Percentiles rank a stretch among this genome's conserved stretches.
Conservation (phyloP, 2,113 vertebrate genomes). For the Corvus cornix region DNA sequence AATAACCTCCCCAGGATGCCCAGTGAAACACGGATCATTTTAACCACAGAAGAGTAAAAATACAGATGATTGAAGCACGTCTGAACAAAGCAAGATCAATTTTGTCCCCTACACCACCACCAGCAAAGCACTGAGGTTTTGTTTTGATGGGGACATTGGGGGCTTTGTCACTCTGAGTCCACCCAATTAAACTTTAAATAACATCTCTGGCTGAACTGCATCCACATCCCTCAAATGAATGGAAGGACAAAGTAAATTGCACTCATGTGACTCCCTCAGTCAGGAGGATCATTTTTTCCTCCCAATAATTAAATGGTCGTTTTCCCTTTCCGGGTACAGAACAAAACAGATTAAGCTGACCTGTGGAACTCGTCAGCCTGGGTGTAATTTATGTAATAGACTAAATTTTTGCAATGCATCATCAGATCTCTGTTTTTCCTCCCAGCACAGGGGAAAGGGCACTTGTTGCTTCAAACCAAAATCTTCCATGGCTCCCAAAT, state of each 20-base stretch:
- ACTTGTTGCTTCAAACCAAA: neutral
- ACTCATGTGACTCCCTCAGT: neutral
- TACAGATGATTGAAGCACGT: fast-evolving
- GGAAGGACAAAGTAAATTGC: neutral
- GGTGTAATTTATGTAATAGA: neutral
- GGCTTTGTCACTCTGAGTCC: neutral
- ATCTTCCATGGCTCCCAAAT: neutral
- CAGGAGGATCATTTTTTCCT: neutral
- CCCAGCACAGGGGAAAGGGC: neutral
- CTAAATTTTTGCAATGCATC: neutral
- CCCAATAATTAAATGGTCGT: constrained; percentile 31
- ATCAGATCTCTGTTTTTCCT: neutral
- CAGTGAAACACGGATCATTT: fast-evolving
- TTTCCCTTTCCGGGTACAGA: neutral
- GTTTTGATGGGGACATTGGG: neutral
- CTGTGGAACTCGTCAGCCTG: neutral
- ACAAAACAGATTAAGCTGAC: constrained; percentile 23
- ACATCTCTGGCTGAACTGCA: neutral
- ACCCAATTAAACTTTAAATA: constrained; percentile 11
- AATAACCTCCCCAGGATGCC: neutral
- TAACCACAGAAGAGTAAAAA: neutral
- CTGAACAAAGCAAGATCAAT: neutral
- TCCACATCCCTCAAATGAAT: neutral
- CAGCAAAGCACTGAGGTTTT: neutral
- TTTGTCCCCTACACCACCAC: neutral